A percentile compares a stretch with the other conserved stretches of the same genome.
These are phyloP conservation scores for Syrmaticus mikado DNA, from an alignment of 2,113 vertebrate species.

Conservation along the genomic window DNA sequence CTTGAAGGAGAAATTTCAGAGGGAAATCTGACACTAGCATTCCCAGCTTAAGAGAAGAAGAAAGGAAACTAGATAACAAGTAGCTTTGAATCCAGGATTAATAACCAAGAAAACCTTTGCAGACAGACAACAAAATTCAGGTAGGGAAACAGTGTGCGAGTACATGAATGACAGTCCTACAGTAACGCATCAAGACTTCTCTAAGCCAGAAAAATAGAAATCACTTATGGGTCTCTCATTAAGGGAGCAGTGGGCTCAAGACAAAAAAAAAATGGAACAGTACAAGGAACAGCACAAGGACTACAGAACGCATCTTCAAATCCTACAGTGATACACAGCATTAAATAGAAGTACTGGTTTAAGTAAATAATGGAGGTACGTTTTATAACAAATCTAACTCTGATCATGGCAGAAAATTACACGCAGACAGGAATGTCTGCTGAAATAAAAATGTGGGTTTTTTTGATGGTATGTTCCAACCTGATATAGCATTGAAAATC, in stretches of 20 bases:
- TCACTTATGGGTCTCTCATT: neutral
- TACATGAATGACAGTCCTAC: neutral
- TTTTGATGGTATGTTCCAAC: neutral
- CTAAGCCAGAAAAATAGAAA: neutral
- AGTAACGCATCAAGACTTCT: neutral
- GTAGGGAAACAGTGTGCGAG: neutral
- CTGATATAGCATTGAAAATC: neutral
- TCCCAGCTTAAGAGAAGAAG: neutral
- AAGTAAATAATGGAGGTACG: neutral
- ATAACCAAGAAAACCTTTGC: neutral
- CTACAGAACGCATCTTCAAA: neutral
- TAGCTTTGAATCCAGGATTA: neutral
- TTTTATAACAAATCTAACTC: neutral
- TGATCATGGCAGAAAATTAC: neutral
- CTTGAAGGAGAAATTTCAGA: neutral
- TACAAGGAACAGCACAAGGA: neutral
- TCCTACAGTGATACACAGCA: neutral
- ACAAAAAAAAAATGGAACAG: neutral
- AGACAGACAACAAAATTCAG: neutral
- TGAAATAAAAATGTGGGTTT: neutral
- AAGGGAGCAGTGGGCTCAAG: neutral
- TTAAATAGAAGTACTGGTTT: neutral
- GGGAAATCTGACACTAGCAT: neutral
- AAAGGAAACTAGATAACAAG: neutral
- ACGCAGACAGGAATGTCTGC: neutral